These are phyloP conservation scores for Chionis minor DNA, from an alignment of 2,113 vertebrate species.

Conservation along the genomic window DNA sequence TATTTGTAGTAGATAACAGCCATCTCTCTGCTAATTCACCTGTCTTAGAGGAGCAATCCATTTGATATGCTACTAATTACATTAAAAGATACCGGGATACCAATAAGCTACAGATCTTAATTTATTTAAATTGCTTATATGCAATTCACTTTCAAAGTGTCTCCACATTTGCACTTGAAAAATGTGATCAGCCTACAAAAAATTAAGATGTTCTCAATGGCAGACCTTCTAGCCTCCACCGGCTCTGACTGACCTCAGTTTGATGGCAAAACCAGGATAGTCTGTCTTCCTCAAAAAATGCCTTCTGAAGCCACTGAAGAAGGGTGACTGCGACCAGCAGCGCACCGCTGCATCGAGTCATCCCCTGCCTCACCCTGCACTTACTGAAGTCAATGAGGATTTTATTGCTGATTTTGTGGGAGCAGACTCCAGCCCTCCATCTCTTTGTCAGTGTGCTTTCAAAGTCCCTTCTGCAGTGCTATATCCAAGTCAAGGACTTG, in stretches of 20 bases:
- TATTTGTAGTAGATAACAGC: neutral
- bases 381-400: neutral
- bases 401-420: neutral
- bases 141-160: neutral
- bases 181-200: neutral
- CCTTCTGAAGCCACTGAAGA: neutral
- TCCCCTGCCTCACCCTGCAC: neutral
- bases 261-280: neutral
- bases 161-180: neutral
- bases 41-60: neutral
- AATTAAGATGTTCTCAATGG: neutral
- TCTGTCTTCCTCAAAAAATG: neutral
- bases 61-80: slow-evolving; percentile 14
- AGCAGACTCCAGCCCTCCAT: neutral
- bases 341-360: fast-evolving
- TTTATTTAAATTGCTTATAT: slow-evolving; percentile 26
- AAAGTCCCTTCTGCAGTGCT: neutral
- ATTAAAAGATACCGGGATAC: neutral
- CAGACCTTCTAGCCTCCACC: neutral
- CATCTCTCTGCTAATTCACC: neutral
- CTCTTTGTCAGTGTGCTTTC: neutral
- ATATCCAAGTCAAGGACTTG: neutral
- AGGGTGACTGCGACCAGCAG: neutral
- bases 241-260: neutral
- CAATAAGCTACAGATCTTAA: neutral